A percentile compares a stretch with the other conserved stretches of the same genome.
phyloP scores from a whole-genome alignment of 2,888 invertebrate species.

The Standfussiana lucernea region DNA sequence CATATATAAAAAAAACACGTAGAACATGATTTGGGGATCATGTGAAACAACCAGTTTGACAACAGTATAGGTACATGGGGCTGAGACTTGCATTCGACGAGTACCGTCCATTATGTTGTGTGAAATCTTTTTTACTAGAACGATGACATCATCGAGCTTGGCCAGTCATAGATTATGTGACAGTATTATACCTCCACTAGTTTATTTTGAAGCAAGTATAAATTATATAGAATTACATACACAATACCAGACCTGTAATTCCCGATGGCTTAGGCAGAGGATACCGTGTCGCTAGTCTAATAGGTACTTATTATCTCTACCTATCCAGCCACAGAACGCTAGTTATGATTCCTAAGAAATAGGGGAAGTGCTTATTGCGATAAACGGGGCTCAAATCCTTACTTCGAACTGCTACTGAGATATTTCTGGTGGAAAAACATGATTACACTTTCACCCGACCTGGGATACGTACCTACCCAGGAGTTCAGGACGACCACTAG shows the following conservation, averaged over 20 bases:
- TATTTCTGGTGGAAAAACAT: neutral
- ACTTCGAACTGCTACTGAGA: neutral
- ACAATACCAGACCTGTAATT: neutral
- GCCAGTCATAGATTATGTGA: slow-evolving; percentile 58
- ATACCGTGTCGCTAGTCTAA: neutral
- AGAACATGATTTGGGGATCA: slow-evolving; percentile 11
- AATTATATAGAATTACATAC: neutral
- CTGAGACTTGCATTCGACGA: slow-evolving; percentile 17
- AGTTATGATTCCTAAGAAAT: neutral
- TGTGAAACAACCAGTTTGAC: slow-evolving; percentile 42
- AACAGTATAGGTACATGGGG: neutral
- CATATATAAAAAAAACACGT: neutral
- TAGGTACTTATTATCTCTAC: neutral
- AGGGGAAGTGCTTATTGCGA: neutral
- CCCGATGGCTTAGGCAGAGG: neutral
- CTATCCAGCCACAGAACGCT: neutral
- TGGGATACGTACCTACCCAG: neutral
- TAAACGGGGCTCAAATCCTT: neutral
- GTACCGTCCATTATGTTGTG: slow-evolving; percentile 17
- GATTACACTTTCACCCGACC: neutral
- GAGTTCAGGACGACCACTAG: neutral
- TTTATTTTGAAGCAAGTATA: neutral
- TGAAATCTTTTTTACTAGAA: slow-evolving; percentile 47
- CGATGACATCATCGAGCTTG: slow-evolving; percentile 65
- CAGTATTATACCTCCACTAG: slow-evolving; percentile 49